Conservation (phyloP, 2,888 invertebrate genomes). For the Penaeus monodon region DNA sequence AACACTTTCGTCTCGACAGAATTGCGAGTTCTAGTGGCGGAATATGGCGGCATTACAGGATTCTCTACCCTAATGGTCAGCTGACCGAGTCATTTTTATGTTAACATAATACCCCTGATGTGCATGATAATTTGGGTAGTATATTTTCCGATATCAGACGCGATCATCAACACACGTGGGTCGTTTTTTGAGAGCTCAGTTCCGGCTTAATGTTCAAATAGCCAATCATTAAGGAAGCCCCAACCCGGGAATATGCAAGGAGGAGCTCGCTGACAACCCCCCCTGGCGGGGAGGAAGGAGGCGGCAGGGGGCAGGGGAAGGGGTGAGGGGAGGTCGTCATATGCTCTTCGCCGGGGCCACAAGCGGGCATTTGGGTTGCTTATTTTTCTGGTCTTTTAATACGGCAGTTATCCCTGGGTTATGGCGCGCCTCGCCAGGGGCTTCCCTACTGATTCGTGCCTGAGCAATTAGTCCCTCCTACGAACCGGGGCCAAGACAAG, state of each 20-base stretch:
- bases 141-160: conserved; percentile 34
- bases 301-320: not conserved
- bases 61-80: not conserved
- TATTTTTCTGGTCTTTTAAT: too few species aligned
- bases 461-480: too few species aligned
- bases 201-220: conserved; percentile 32
- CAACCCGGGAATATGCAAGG: conserved; percentile 11
- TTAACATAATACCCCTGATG: conserved; percentile 33
- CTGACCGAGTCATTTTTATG: conserved; percentile 14
- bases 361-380: too few species aligned
- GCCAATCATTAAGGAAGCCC: conserved; percentile 30
- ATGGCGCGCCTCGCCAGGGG: too few species aligned
- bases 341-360: not conserved
- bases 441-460: too few species aligned
- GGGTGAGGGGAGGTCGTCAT: conserved; percentile 4
- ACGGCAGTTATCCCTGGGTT: too few species aligned
- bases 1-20: conserved; percentile 12
- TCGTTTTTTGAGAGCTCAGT: conserved; percentile 24
- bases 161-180: conserved; percentile 22
- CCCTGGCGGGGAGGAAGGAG: conserved; percentile 3
- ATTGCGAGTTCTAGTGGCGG: not conserved
- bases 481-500: too few species aligned
- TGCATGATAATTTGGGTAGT: conserved; percentile 5
- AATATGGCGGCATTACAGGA: conserved; percentile 2
- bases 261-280: conserved; percentile 22